Base-by-base conservation (phyloP, 2,797 vertebrate genomes). In the Poecile montanus region DNA sequence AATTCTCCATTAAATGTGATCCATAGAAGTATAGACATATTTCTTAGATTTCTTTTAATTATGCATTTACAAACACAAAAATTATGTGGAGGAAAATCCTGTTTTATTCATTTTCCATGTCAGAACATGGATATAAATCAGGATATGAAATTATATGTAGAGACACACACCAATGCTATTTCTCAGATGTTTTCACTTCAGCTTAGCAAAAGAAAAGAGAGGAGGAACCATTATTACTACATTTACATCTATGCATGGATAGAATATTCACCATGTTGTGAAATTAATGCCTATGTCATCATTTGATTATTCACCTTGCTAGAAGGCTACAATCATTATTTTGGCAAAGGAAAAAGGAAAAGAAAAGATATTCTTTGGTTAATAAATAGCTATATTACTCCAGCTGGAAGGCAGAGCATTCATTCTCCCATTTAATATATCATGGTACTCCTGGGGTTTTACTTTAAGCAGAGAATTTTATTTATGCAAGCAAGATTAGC, bases 401-500 rank as follows among this genome's bases (percentile, higher is more conserved):
- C 21, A 0, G 2, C 60, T 84, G 19, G 32, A 88, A 93, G 44
- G 34, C 38, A 90, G 47, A 80, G 17, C 26, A 90, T 96, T 93
- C 62, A 50, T 81, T 90, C 29, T 75, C 34, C n/a, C 22, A 63
- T 78, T 85, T 72, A 89, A 65, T 83, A 72, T 32, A 65, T 84
- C 66, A 75, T 50, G n/a, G 16, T 48, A 57, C 25, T 53, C 10
- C 40, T 75, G 83, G 13, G 36, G n/a, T 84, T 81, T 91, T 79
- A 40, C 50, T 92, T 95, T 89, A 83, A 89, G 77, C 18, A 1
- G 30, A 85, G 7, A 70, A 40, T 80, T 80, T 93, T 77, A 63
- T 93, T 91, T 73, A 88, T 85, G 47, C 38, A 77, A 83, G 26
- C 4, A 79, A 89, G 57, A 89, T 76, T 88, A 95, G 61, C 50